Evolutionary conservation across 2,113 vertebrate species (phyloP), one percentile per base, ranked within the genome.

Genomic region (Collichthys lucidus): DNA sequence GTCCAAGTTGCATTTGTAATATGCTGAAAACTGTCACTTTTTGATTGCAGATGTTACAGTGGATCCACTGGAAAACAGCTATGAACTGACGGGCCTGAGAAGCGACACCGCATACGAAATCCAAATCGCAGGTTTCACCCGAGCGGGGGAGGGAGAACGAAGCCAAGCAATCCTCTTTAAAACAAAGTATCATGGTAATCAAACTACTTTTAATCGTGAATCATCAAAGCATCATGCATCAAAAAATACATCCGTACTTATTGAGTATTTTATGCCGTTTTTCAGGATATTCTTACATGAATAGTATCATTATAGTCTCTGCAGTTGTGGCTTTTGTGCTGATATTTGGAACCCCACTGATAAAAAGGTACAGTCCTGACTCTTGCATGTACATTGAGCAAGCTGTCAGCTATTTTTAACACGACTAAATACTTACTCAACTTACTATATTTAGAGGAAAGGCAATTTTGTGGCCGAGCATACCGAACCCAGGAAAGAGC

Each of bases 401-500:
- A 52, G 35, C 47, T 57, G 24, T 64, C 11, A 22, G 3, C 7
- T 0, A 19, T 44, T 7, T 29, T 50, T 44, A 24, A 16, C n/a
- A 44, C 3, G 11, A 14, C 44, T 46, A 46, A 14, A 14, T 46
- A 46, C 14, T 1, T 19, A 49, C 64, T 11, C 16, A 53, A 5
- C 31, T 53, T 20, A 26, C 35, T 6, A 9, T 40, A 31, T 64
- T 5, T 49, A 92, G 89, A 76, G 40, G 16, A 1, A 91, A 89
- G 74, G 47, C n/a, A 10, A 12, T 75, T 52, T 55, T 95, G 63
- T 97, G 96, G 95, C 93, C 93, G 2, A 94, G 87, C 71, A 86
- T 97, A 71, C 96, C 96, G 10, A 95, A 91, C 77, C 97, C 96
- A 12, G 84, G 70, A 66, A 93, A 95, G 4, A 97, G 96, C 89